A percentile compares a stretch with the other conserved stretches of the same genome.
phyloP scores from a whole-genome alignment of 2,797 vertebrate genomes.

The Enteromius argenteus region DNA sequence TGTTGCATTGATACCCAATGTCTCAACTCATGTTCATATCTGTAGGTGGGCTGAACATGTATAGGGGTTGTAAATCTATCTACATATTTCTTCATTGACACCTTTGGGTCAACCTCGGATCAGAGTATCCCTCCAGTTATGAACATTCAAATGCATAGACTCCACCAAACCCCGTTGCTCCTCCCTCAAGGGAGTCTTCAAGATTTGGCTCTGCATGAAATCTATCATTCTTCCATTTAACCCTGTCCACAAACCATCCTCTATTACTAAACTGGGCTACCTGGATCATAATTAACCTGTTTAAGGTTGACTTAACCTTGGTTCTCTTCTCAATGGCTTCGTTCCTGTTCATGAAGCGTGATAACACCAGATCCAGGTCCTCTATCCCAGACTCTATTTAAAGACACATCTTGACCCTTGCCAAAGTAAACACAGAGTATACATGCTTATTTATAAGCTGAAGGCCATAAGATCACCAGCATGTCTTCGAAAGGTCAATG shows the following conservation, averaged over 20 bases:
- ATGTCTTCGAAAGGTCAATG: conserved; percentile 9
- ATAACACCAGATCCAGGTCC: conserved; percentile 36
- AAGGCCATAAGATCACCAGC: background rate
- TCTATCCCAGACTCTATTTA: conserved; percentile 46
- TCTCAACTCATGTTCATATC: background rate
- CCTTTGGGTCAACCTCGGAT: conserved; percentile 35
- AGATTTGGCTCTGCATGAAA: conserved; percentile 51
- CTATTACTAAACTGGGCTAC: conserved; percentile 36
- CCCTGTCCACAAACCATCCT: conserved; percentile 39
- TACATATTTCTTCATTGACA: conserved; percentile 19
- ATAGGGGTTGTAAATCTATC: conserved; percentile 1
- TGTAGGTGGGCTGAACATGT: background rate
- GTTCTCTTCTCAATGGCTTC: background rate
- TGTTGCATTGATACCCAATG: background rate
- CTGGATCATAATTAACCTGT: conserved; percentile 42
- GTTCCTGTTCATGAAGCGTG: background rate
- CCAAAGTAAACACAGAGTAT: background rate
- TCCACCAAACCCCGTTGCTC: background rate
- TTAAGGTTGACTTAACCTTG: conserved; percentile 31
- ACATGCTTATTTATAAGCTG: conserved; percentile 5
- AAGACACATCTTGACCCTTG: conserved; percentile 38
- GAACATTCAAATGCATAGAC: conserved; percentile 46
- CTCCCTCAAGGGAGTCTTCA: conserved; percentile 26
- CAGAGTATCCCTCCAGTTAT: conserved; percentile 38
- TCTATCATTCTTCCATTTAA: conserved; percentile 60